Evolutionary conservation across 2,113 vertebrate genomes (phyloP), one percentile per base, ranked within the genome.

Genomic region (Hippopotamus amphibius): DNA sequence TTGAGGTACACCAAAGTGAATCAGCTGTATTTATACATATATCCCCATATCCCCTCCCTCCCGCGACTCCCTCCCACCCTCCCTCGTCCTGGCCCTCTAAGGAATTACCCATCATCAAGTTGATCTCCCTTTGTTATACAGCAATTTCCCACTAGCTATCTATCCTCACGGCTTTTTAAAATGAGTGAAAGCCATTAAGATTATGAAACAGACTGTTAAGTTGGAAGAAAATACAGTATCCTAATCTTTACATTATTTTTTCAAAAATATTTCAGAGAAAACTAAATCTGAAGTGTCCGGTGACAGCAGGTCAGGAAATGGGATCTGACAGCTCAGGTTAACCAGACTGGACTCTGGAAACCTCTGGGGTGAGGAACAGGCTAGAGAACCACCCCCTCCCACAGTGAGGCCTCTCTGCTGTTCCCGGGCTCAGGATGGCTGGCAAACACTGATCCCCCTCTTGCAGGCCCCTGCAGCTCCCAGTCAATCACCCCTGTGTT

Each of bases 101-200:
- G 37, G 37, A 37, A 37, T 37, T 37, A 37, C 37, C 37, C 37
- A 37, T 37, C 37, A 37, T 37, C 37, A 37, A 37, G 37, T 37
- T 37, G 37, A 37, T 37, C 37, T 37, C 37, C 37, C 37, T 37
- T 37, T 37, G 37, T 37, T 37, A 37, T 37, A 37, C 37, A 37
- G 37, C 37, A 37, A 37, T 37, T 37, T 37, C 37, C 37, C 37
- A 37, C 37, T 37, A 37, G 37, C 37, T 37, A 37, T 37, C 37
- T 37, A 37, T 50, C 24, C 53, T 74, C 41, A 28, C 2, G 46
- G 28, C 65, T 91, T 95, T 97, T 76, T 28, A 89, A 95, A 97
- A 92, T 55, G 53, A 87, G 63, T 46, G 85, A 95, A 96, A 19
- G 6, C 24, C 50, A 77, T 24, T 46, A 77, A 72, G 66, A 48